phyloP scores from a whole-genome alignment of 2,888 invertebrate species.

The Pristionchus maxplancki region DNA sequence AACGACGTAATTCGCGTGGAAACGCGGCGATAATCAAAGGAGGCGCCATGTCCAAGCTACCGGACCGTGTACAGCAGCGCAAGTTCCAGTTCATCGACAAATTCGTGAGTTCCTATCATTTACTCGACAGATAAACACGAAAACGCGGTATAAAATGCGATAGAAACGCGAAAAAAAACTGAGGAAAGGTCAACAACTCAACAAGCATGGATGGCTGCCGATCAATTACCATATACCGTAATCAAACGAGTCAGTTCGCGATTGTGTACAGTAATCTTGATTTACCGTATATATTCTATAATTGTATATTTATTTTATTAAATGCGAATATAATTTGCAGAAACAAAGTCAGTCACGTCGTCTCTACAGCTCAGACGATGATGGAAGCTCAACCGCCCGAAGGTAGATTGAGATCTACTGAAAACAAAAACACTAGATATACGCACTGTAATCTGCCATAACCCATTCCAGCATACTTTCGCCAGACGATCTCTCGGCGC shows the following conservation, averaged over 20 bases:
- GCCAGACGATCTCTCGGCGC: not conserved
- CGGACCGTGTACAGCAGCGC: constrained; percentile 21
- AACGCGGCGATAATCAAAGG: not conserved
- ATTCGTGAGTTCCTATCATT: not conserved
- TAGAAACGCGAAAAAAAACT: not conserved
- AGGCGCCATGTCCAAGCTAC: constrained; percentile 13
- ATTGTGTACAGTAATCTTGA: not conserved
- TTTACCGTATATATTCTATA: not conserved
- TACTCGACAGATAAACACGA: not conserved
- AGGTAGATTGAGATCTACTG: not conserved
- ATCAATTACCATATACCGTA: not conserved
- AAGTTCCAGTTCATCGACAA: constrained; percentile 34
- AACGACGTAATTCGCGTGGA: not conserved
- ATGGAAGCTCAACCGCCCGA: not conserved
- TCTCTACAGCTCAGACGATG: constrained; percentile 27
- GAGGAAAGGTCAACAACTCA: not conserved
- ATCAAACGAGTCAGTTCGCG: not conserved
- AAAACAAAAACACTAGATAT: not conserved
- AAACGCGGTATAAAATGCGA: not conserved
- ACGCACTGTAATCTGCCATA: not conserved
- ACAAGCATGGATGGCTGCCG: not conserved
- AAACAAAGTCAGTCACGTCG: constrained; percentile 29
- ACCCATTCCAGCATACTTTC: not conserved
- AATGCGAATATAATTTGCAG: not conserved
- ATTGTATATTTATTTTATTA: not conserved